Evolutionary conservation across 2,113 vertebrate genomes (phyloP).

Genomic region (Phalacrocorax carbo): DNA sequence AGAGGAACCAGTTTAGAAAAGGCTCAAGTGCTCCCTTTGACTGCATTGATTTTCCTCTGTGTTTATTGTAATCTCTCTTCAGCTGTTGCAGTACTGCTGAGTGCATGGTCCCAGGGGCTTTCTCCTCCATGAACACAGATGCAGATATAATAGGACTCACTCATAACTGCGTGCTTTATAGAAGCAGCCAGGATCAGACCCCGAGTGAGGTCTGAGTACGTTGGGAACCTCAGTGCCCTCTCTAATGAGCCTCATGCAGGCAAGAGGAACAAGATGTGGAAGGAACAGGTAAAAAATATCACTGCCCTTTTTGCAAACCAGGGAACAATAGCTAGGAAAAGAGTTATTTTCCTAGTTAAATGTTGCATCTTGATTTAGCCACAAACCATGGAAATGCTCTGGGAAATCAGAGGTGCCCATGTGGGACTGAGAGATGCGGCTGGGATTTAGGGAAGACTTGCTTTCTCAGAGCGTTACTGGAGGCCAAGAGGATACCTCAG

Average conservation of each 20-base stretch:
- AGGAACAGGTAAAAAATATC: background rate
- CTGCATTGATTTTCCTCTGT: background rate
- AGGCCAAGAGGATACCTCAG: background rate
- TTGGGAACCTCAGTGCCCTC: background rate
- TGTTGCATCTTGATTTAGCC: background rate
- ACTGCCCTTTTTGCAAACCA: background rate
- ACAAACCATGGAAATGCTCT: background rate
- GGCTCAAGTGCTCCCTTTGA: background rate
- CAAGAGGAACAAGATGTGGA: background rate
- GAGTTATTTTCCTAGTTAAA: background rate
- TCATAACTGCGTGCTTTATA: background rate
- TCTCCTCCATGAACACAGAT: background rate
- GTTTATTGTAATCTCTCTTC: background rate
- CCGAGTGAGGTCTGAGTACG: background rate
- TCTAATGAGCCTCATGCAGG: background rate
- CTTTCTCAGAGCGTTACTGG: background rate
- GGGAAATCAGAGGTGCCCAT: background rate
- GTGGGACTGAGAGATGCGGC: background rate
- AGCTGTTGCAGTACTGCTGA: background rate
- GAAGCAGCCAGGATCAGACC: background rate
- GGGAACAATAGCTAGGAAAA: background rate
- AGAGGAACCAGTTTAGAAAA: background rate
- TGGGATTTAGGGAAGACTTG: background rate
- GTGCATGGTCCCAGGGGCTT: background rate
- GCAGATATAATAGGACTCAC: background rate